phyloP scores from a whole-genome alignment of 2,113 vertebrate genomes.

The Ceratotherium simum region DNA sequence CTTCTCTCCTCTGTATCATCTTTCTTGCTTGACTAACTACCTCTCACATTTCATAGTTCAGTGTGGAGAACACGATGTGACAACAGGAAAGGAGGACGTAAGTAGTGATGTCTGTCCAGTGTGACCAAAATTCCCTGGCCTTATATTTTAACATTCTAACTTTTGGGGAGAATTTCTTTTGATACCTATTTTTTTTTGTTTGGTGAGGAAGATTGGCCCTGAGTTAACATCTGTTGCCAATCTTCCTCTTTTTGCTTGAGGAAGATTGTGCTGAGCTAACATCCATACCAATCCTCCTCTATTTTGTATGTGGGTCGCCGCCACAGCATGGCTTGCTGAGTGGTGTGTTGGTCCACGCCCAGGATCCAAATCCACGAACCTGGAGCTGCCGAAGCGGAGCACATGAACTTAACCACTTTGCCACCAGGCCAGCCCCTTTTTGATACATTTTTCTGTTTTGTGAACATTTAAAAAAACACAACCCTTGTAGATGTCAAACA shows the following conservation, averaged over 20 bases:
- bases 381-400: no score
- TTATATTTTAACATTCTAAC: neutral
- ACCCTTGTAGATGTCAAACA: neutral
- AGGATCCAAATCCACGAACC: no score
- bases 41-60: neutral
- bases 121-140: neutral
- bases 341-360: no score
- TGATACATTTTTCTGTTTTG: neutral
- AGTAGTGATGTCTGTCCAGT: neutral
- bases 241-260: no score
- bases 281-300: no score
- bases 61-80: neutral
- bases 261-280: no score
- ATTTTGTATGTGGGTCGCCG: no score
- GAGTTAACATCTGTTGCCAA: no score
- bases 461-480: neutral
- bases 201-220: no score
- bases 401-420: no score
- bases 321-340: no score
- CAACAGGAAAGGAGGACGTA: neutral
- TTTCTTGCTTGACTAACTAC: neutral
- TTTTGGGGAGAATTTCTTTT: neutral
- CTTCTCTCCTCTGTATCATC: neutral
- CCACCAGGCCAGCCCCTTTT: no score
- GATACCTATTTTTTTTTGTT: neutral